A percentile compares a stretch with the other conserved stretches of the same genome.
Evolutionary conservation across 2,888 invertebrate genomes (phyloP).

Genomic region (Chloroclystis v-ata): DNA sequence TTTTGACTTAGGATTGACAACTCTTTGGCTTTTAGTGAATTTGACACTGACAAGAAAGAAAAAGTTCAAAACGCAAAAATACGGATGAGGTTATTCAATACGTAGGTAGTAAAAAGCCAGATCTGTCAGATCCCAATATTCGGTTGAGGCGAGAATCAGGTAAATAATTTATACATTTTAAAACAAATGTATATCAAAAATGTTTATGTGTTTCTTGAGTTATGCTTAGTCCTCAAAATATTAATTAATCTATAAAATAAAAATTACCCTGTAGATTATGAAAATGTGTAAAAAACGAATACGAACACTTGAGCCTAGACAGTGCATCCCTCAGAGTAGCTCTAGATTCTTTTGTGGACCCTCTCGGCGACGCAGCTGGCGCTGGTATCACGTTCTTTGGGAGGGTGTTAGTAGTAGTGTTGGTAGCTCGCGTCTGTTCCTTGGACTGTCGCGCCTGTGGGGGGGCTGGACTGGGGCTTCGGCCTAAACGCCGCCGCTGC

Average conservation of each 20-base stretch:
- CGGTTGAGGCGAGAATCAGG: too few species aligned
- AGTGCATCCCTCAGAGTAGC: constrained; percentile 47
- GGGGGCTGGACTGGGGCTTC: constrained; percentile 63
- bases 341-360: constrained; percentile 38
- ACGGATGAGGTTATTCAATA: too few species aligned
- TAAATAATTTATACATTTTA: too few species aligned
- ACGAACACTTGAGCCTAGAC: constrained; percentile 59
- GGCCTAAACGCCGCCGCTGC: constrained; percentile 56
- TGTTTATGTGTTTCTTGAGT: too few species aligned
- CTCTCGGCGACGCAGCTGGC: constrained; percentile 24
- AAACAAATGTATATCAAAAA: too few species aligned
- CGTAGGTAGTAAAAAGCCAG: too few species aligned
- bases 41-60: background rate
- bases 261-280: too few species aligned
- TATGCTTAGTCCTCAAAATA: too few species aligned
- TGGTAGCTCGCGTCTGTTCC: constrained; percentile 58
- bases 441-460: constrained; percentile 24
- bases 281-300: too few species aligned
- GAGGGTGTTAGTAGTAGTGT: constrained; percentile 61
- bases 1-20: background rate
- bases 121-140: too few species aligned
- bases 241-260: too few species aligned
- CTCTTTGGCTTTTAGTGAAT: background rate
- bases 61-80: too few species aligned
- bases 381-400: constrained; percentile 25